Conservation (phyloP, 2,113 vertebrate genomes). For the Triplophysa tibetana region DNA sequence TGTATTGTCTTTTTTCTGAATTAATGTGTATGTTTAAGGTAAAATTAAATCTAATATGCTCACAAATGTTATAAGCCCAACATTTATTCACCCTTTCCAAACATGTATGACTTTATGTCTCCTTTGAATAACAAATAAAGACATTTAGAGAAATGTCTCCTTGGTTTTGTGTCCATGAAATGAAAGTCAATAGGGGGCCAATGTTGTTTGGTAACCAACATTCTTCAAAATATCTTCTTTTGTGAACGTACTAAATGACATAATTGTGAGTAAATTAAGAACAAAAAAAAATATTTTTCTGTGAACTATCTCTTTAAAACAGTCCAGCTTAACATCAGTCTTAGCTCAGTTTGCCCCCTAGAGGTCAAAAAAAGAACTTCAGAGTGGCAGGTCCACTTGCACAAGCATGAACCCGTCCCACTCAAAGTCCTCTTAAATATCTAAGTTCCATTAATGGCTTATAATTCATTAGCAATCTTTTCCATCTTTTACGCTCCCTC, state of each 20-base stretch:
- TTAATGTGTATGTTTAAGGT: not conserved
- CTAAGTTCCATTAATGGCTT: constrained; percentile 21
- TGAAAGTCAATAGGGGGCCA: too few species aligned
- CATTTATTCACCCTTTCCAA: too few species aligned
- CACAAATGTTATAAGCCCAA: not conserved
- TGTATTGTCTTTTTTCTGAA: constrained; percentile 6
- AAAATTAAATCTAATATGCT: constrained; percentile 1
- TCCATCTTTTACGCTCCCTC: not conserved
- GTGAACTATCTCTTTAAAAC: too few species aligned
- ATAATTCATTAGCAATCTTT: not conserved
- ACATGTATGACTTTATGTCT: too few species aligned
- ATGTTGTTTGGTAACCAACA: too few species aligned
- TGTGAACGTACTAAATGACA: too few species aligned
- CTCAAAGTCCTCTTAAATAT: constrained; percentile 3
- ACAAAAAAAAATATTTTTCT: too few species aligned
- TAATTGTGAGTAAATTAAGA: too few species aligned
- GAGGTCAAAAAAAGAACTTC: not conserved
- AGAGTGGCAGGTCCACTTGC: not conserved
- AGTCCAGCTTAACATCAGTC: not conserved
- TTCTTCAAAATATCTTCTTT: too few species aligned
- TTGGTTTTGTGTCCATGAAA: too few species aligned
- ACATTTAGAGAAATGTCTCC: too few species aligned
- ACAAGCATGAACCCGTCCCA: not conserved
- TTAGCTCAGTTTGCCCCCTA: constrained; percentile 46
- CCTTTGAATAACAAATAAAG: too few species aligned